phyloP scores from a whole-genome alignment of 2,888 invertebrate genomes.

The Lithodes maja region DNA sequence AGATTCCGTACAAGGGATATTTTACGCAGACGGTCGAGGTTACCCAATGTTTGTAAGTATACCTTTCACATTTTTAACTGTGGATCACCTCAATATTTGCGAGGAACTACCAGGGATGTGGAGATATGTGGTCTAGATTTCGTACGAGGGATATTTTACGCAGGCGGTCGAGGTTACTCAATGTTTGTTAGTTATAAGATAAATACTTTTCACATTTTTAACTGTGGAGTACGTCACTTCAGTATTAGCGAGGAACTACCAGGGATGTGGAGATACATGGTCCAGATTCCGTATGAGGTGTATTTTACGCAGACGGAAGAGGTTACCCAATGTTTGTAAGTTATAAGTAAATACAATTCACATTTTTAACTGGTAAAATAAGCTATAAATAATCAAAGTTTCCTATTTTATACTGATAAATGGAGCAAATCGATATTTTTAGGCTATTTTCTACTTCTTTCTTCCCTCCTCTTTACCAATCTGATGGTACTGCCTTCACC shows the following conservation, averaged over 20 bases:
- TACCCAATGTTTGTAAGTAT: slow-evolving; percentile 83
- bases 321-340: slow-evolving; percentile 85
- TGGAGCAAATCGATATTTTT: too few relatives aligned
- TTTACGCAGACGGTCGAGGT: slow-evolving; percentile 96
- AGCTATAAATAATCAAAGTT: too few relatives aligned
- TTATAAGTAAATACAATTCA: slow-evolving; percentile 77
- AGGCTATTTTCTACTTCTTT: too few relatives aligned
- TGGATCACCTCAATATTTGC: slow-evolving; percentile 85
- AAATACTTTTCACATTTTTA: slow-evolving; percentile 76
- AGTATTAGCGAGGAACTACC: slow-evolving; percentile 89
- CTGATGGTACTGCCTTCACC: too few relatives aligned
- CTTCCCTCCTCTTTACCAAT: too few relatives aligned
- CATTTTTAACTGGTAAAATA: slow-evolving; percentile 67
- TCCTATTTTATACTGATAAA: too few relatives aligned
- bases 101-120: slow-evolving; percentile 88
- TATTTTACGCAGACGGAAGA: slow-evolving; percentile 96
- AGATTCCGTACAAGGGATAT: slow-evolving; percentile 95
- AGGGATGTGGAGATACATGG: slow-evolving; percentile 93
- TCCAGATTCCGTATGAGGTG: slow-evolving; percentile 95
- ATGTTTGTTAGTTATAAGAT: slow-evolving; percentile 81
- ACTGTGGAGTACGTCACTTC: slow-evolving; percentile 79
- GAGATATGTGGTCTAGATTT: slow-evolving; percentile 96
- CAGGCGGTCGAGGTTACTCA: slow-evolving; percentile 95
- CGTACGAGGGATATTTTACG: slow-evolving; percentile 95
- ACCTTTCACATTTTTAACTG: slow-evolving; percentile 71